A percentile compares a stretch with the other conserved stretches of the same genome.
These are phyloP conservation scores for Tyto alba DNA, from an alignment of 2,113 vertebrate species.

Conservation along the genomic window DNA sequence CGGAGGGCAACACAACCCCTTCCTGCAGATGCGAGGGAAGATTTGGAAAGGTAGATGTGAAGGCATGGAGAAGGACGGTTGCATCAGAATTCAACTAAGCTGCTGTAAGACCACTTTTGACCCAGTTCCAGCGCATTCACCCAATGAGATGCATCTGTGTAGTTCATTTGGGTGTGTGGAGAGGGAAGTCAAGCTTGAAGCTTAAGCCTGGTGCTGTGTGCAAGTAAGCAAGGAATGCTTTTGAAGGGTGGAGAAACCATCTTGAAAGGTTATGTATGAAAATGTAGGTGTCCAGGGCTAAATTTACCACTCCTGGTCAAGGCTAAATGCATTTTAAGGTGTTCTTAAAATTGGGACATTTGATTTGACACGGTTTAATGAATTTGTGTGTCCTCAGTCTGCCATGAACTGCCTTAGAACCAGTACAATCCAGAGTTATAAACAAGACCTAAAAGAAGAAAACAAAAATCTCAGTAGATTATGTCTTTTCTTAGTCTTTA, in stretches of 20 bases:
- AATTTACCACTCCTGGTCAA: neutral
- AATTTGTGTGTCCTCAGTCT: neutral
- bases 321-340: neutral
- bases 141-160: neutral
- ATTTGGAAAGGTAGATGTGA: neutral
- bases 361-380: neutral
- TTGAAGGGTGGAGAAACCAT: neutral
- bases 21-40: neutral
- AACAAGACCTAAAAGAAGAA: neutral
- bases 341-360: neutral
- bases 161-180: neutral
- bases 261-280: neutral
- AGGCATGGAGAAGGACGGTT: neutral
- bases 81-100: neutral
- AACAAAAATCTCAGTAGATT: neutral
- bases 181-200: neutral
- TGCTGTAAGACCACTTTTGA: neutral
- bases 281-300: neutral
- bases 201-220: neutral
- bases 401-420: neutral
- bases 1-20: rapidly evolving
- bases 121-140: neutral
- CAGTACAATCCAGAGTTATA: neutral
- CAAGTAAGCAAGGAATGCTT: neutral
- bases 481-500: neutral